Evolutionary conservation across 2,113 vertebrate genomes (phyloP), one percentile per base, ranked within the genome.

Genomic region (Neolamprologus kungweensis): DNA sequence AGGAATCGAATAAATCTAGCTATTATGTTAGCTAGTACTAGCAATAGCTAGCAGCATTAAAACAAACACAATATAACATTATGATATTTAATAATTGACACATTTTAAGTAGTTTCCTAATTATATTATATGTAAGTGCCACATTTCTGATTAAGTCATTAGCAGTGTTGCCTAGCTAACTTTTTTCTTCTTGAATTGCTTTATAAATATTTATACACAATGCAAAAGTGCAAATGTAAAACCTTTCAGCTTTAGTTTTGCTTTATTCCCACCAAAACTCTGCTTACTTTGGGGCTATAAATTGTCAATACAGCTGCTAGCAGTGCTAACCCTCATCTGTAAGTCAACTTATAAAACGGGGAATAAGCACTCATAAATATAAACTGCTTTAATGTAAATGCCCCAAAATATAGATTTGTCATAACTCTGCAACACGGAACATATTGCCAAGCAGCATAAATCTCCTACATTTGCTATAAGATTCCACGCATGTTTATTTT

Each of bases 101-200:
- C 35, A 23, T 68, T 68, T 68, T 68, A 23, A 40, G 35, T 40
- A 21, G 11, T 40, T 68, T 8, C 5, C 7, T 68, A 21, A 23
- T 68, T 68, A 21, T 40, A n/a, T 65, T 26, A 26, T 26, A 26
- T 68, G 33, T 1, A 40, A 13, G 63, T 21, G 7, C 4, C 7
- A 8, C 35, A 42, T 23, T 71, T 6, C 2, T 4, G n/a, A 71
- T 71, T 23, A 71, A 71, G 35, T 71, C 5, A 4, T 40, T 68
- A 68, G 28, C 33, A 40, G n/a, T 71, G 35, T 1, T 71, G 35
- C 1, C 35, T 16, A 71, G 12, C n/a, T 16, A 23, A 42, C 5
- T 0, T 1, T 23, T 42, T 42, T 14, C n/a, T 6, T 21, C 7
- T 71, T 16, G 0, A 71, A 42, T 42, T 42, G 7, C 12, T 71